Evolutionary conservation across 2,888 invertebrate species (phyloP).

Genomic region (Sisyra nigra): DNA sequence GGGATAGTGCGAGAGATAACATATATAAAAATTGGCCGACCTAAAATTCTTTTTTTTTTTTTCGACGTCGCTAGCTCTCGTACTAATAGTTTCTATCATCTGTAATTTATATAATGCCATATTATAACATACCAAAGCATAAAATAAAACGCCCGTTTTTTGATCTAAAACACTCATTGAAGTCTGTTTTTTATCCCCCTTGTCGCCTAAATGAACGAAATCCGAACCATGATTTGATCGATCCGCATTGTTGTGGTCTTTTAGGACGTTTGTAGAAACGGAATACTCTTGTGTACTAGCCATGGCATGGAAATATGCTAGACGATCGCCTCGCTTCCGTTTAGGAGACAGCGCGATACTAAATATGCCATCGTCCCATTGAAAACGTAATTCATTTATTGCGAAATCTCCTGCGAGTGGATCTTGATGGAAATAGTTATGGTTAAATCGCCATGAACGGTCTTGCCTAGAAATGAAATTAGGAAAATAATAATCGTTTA

Average conservation of each 20-base stretch:
- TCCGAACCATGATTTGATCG: constrained; percentile 34
- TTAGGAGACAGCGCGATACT: constrained; percentile 41
- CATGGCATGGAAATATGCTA: constrained; percentile 64
- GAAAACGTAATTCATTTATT: constrained; percentile 51
- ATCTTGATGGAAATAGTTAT: constrained; percentile 61
- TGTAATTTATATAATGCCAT: too few relatives aligned
- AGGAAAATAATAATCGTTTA: constrained; percentile 2
- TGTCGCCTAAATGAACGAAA: constrained; percentile 40
- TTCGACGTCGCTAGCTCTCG: too few relatives aligned
- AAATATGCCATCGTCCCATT: constrained; percentile 70
- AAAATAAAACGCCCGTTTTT: constrained; percentile 44
- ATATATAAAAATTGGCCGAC: too few relatives aligned
- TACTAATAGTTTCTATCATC: too few relatives aligned
- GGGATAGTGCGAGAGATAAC: too few relatives aligned
- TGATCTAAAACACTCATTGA: constrained; percentile 51
- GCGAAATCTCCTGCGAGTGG: constrained; percentile 48
- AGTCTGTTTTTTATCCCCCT: constrained; percentile 47
- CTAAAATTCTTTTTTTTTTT: too few relatives aligned
- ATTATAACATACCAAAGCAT: constrained; percentile 33
- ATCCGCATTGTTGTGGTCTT: constrained; percentile 34
- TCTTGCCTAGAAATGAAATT: constrained; percentile 1
- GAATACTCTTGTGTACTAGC: constrained; percentile 53
- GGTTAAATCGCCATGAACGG: constrained; percentile 23
- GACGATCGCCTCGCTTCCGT: constrained; percentile 35
- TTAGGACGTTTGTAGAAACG: constrained; percentile 46